Evolutionary conservation across 2,797 vertebrate genomes (phyloP).

Genomic region (Ctenopoma multispine): DNA sequence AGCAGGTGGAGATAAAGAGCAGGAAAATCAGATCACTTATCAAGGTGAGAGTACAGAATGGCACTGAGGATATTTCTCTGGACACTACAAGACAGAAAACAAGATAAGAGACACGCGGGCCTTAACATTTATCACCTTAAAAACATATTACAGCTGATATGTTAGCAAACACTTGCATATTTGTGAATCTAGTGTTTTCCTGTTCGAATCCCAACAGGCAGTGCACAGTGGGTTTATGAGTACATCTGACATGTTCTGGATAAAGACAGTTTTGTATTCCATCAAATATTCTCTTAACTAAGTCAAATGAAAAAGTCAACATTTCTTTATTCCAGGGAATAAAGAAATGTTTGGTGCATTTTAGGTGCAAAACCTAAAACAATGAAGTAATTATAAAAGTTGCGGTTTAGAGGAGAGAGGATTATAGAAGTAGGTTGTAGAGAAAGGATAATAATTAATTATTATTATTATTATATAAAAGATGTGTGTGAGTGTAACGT

Average conservation of each 20-base stretch:
- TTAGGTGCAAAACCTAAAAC: too few relatives aligned
- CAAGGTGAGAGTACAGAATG: not conserved
- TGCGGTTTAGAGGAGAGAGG: not conserved
- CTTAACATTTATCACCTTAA: not conserved
- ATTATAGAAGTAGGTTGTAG: not conserved
- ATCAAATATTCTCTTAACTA: too few relatives aligned
- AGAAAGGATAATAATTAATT: not conserved
- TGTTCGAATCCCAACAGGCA: too few relatives aligned
- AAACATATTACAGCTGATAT: not conserved
- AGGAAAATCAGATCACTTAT: not conserved
- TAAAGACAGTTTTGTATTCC: not conserved
- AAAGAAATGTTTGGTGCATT: too few relatives aligned
- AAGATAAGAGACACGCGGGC: too few relatives aligned
- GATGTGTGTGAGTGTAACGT: not conserved
- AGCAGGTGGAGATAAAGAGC: not conserved
- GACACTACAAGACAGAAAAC: not conserved
- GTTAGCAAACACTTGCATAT: not conserved
- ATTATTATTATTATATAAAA: too few relatives aligned
- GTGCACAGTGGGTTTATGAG: not conserved
- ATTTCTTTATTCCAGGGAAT: too few relatives aligned
- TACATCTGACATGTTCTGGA: not conserved
- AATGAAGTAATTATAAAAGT: too few relatives aligned
- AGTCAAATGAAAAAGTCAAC: too few relatives aligned
- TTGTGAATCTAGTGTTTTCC: too few relatives aligned
- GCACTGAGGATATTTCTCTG: not conserved